Conservation (phyloP, 2,888 invertebrate genomes). For the Serripes groenlandicus region DNA sequence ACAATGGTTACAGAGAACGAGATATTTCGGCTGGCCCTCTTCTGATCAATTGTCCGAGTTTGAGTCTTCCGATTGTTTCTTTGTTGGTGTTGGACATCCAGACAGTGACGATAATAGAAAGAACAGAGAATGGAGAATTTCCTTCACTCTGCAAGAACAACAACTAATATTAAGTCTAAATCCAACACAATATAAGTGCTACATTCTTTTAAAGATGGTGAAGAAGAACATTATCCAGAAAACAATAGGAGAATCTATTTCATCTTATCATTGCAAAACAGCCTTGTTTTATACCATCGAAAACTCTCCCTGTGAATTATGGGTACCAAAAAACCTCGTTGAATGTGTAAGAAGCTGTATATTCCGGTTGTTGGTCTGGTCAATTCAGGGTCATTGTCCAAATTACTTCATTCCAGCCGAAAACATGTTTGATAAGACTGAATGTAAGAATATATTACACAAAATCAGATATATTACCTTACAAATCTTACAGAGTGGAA, state of each 20-base stretch:
- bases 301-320: not conserved
- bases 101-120: not conserved
- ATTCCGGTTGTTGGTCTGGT: not conserved
- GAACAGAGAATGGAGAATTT: not conserved
- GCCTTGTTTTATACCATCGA: slow-evolving; percentile 1
- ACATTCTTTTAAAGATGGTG: slow-evolving; percentile 1
- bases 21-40: not conserved
- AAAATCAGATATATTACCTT: not conserved
- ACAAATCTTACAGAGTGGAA: not conserved
- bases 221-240: not conserved
- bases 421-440: slow-evolving; percentile 5
- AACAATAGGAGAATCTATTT: not conserved
- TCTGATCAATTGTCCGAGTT: not conserved
- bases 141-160: not conserved
- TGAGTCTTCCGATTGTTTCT: not conserved
- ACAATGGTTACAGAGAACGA: not conserved
- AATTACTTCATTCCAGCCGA: not conserved
- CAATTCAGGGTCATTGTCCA: not conserved
- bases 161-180: not conserved
- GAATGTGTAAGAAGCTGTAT: not conserved
- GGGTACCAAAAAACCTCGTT: not conserved
- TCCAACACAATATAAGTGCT: not conserved
- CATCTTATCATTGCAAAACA: slow-evolving; percentile 1
- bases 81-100: not conserved
- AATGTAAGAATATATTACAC: too few species aligned